Evolutionary conservation across 2,113 vertebrate genomes (phyloP).

Genomic region (Malurus cyaneus): DNA sequence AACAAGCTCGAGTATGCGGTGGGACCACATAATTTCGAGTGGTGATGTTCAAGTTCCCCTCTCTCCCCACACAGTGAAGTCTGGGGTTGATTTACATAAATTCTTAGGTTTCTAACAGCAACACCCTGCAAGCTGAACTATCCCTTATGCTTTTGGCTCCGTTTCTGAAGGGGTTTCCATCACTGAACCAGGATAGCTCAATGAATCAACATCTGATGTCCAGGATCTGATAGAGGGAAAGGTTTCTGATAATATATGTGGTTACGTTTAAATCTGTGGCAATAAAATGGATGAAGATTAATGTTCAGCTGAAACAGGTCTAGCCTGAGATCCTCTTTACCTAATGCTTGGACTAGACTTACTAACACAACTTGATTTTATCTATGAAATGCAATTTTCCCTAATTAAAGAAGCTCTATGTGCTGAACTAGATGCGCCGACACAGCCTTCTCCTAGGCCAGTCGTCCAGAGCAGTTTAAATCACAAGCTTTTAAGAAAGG

Average conservation of each 20-base stretch:
- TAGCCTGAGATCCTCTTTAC: not conserved
- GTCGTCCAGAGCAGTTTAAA: not conserved
- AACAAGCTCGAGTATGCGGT: not conserved
- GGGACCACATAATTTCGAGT: not conserved
- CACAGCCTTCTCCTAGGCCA: not conserved
- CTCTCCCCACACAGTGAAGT: not conserved
- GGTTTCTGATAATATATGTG: not conserved
- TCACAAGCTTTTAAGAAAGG: not conserved
- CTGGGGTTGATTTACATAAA: constrained; percentile 38
- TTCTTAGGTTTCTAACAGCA: constrained; percentile 35
- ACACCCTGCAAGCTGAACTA: not conserved
- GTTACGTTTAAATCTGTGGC: not conserved
- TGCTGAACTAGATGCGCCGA: not conserved
- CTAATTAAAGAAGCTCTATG: not conserved
- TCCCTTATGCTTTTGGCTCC: not conserved
- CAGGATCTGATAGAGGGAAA: not conserved
- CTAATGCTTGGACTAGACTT: not conserved
- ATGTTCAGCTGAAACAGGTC: not conserved
- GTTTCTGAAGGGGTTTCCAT: constrained; percentile 23
- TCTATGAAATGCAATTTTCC: not conserved
- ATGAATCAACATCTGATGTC: not conserved
- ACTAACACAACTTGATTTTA: not conserved
- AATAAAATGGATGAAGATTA: not conserved
- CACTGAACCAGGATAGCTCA: not conserved
- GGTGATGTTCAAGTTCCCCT: not conserved